Evolutionary conservation across 2,797 vertebrate genomes (phyloP).

Genomic region (Channa striata): DNA sequence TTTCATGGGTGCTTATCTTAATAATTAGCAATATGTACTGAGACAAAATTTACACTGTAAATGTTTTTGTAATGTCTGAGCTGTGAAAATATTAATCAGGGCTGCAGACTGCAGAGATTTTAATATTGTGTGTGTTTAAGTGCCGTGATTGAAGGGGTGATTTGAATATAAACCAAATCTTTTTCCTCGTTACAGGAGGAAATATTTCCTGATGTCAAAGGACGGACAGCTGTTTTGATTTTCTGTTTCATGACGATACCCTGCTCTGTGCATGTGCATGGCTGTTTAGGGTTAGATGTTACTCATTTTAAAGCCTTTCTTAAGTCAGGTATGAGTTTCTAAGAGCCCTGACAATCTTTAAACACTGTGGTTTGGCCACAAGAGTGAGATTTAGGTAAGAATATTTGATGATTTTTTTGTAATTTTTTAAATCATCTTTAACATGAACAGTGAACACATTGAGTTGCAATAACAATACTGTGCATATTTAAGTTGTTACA

Average conservation of each 20-base stretch:
- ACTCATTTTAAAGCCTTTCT: constrained; percentile 21
- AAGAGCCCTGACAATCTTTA: constrained; percentile 24
- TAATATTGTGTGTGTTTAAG: neutral
- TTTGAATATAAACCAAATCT: neutral
- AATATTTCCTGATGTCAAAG: constrained; percentile 28
- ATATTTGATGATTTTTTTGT: too few species aligned
- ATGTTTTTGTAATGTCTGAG: constrained; percentile 33
- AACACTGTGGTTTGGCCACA: constrained; percentile 17
- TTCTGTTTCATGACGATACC: constrained; percentile 38
- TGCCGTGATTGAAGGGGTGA: neutral
- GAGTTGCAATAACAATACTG: neutral
- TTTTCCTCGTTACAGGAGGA: constrained; percentile 20
- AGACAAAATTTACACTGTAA: constrained; percentile 24
- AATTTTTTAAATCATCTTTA: neutral
- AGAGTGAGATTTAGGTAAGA: neutral
- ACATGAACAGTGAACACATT: neutral
- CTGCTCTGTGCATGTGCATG: constrained; percentile 17
- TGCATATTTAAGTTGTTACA: neutral
- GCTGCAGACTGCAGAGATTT: neutral
- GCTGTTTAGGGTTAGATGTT: constrained; percentile 30
- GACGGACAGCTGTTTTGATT: constrained; percentile 38
- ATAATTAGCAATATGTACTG: constrained; percentile 27
- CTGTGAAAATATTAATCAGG: constrained; percentile 15
- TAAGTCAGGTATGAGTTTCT: constrained; percentile 26
- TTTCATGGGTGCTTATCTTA: constrained; percentile 33